These are phyloP conservation scores for Lasius platythorax DNA, from an alignment of 2,888 invertebrate genomes.

Conservation along the genomic window DNA sequence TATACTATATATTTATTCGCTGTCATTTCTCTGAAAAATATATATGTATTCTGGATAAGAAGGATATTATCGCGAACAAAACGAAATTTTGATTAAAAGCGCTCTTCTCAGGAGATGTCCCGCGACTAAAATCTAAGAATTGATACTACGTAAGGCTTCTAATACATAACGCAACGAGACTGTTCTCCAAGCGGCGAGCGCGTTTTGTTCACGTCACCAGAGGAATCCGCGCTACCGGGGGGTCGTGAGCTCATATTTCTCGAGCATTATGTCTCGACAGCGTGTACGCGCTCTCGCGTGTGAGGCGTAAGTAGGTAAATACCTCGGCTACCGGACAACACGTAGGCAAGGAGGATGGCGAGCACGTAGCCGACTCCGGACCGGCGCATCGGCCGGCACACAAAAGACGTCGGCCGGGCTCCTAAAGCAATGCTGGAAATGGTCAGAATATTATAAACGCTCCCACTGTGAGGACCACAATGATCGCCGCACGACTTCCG, in stretches of 20 bases:
- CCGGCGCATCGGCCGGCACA: conserved; percentile 42
- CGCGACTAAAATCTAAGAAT: conserved; percentile 19
- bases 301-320: conserved; percentile 74
- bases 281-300: conserved; percentile 73
- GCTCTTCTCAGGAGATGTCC: background rate
- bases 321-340: conserved; percentile 67
- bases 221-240: conserved; percentile 72
- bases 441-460: conserved; percentile 65
- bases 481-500: conserved; percentile 74
- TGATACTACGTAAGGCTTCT: conserved; percentile 28
- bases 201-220: conserved; percentile 75
- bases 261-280: conserved; percentile 76
- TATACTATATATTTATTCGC: background rate
- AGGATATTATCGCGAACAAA: background rate
- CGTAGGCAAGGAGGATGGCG: conserved; percentile 49
- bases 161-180: conserved; percentile 46
- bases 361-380: background rate
- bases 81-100: conserved; percentile 5
- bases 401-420: conserved; percentile 36
- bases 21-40: background rate
- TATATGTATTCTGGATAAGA: background rate
- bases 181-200: conserved; percentile 51
- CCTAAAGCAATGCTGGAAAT: conserved; percentile 46
- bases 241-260: conserved; percentile 82
- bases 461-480: conserved; percentile 78